phyloP scores from a whole-genome alignment of 2,113 vertebrate species.

The Craseonycteris thonglongyai region DNA sequence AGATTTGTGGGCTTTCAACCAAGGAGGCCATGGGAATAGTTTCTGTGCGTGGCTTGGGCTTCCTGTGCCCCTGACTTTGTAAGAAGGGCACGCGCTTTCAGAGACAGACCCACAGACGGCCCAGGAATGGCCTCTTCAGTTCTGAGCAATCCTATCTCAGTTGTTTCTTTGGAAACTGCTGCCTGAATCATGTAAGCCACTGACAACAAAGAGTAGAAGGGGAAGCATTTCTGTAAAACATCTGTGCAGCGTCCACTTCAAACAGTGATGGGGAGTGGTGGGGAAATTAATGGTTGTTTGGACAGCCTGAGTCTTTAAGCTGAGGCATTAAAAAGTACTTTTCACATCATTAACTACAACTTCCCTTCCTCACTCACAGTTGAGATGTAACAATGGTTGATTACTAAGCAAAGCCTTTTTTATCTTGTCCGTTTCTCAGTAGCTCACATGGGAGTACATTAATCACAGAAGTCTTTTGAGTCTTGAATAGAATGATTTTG shows the following conservation, averaged over 20 bases:
- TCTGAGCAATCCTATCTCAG: not conserved
- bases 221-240: slow-evolving; percentile 27
- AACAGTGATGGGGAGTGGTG: not conserved
- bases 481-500: not conserved
- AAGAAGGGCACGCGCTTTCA: not conserved
- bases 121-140: not conserved
- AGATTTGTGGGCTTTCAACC: not conserved
- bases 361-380: not conserved
- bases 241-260: slow-evolving; percentile 27
- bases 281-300: slow-evolving; percentile 41
- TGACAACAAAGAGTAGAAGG: not conserved
- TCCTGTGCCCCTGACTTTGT: not conserved
- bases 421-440: not conserved
- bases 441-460: not conserved
- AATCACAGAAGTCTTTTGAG: not conserved
- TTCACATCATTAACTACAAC: slow-evolving; percentile 11
- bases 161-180: not conserved
- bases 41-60: not conserved
- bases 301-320: slow-evolving; percentile 8
- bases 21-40: not conserved
- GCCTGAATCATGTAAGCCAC: not conserved
- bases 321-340: slow-evolving; percentile 44
- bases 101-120: not conserved
- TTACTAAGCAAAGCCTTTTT: not conserved
- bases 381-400: slow-evolving; percentile 5